Conservation (phyloP, 2,797 vertebrate species). For the Acanthis flammea region DNA sequence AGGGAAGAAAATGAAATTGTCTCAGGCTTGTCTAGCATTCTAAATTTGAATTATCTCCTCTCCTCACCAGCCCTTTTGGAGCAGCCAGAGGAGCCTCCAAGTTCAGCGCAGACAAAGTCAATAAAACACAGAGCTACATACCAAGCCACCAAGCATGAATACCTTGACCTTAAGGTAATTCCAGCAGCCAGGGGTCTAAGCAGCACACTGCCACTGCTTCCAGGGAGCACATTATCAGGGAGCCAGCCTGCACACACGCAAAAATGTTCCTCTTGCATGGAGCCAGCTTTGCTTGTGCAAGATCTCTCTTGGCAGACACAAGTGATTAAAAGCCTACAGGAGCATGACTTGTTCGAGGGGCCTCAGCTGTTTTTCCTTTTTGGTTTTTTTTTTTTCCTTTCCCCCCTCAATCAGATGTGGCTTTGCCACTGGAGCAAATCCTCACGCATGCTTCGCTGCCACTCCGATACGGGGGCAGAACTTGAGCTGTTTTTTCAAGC, state of each 20-base stretch:
- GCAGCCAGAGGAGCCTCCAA: background rate
- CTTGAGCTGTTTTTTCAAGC: constrained; percentile 11
- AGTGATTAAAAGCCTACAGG: background rate
- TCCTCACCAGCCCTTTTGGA: background rate
- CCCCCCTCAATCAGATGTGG: background rate
- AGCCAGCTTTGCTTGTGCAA: constrained; percentile 59
- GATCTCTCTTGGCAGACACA: constrained; percentile 20
- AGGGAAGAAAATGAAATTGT: background rate
- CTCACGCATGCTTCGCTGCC: background rate
- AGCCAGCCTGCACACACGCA: background rate
- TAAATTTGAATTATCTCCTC: background rate
- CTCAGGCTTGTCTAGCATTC: background rate
- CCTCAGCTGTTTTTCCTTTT: constrained; percentile 16
- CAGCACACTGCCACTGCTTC: constrained; percentile 25
- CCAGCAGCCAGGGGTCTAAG: constrained; percentile 32
- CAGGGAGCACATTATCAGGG: background rate
- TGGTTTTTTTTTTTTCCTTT: background rate
- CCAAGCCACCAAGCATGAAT: constrained; percentile 1
- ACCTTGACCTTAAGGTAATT: constrained; percentile 42
- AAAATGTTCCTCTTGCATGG: constrained; percentile 2
- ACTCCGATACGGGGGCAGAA: background rate
- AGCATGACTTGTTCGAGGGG: constrained; percentile 34
- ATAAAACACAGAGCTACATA: constrained; percentile 20
- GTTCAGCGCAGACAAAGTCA: constrained; percentile 2
- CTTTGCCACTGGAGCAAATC: constrained; percentile 37